Evolutionary conservation across 2,888 invertebrate genomes (phyloP).

Genomic region (Tenthredo scrophulariae): DNA sequence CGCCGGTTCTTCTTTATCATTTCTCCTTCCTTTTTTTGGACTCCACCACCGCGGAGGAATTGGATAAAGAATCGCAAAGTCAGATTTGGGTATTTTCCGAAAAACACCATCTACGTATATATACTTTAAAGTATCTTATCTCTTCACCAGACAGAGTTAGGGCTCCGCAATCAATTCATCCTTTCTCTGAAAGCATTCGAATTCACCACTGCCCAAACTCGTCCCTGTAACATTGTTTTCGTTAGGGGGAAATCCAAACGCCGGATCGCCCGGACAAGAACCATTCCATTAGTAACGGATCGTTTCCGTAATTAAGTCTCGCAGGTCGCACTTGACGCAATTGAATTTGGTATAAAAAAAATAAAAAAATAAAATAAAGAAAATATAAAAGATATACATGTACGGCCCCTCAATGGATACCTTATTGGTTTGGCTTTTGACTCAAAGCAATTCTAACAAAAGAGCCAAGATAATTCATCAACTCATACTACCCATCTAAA

Average conservation of each 20-base stretch:
- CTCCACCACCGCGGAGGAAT: not conserved
- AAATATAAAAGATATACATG: not conserved
- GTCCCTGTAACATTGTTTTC: conserved; percentile 4
- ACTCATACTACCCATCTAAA: not conserved
- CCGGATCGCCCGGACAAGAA: conserved; percentile 17
- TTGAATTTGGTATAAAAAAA: conserved; percentile 14
- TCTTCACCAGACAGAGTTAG: not conserved
- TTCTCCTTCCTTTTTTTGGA: not conserved
- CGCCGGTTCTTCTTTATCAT: not conserved
- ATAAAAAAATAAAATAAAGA: not conserved
- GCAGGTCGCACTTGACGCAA: conserved; percentile 28
- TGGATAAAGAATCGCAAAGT: not conserved
- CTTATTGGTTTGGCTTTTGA: not conserved
- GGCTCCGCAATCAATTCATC: not conserved
- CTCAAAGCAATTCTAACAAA: not conserved
- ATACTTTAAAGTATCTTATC: not conserved
- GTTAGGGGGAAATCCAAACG: not conserved
- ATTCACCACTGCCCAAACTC: not conserved
- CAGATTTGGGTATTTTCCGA: not conserved
- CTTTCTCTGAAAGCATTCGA: conserved; percentile 12
- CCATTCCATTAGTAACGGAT: conserved; percentile 31
- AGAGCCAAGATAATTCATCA: not conserved
- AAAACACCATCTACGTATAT: no score
- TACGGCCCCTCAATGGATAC: not conserved
- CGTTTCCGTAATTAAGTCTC: conserved; percentile 35